Percentiles rank a stretch among this genome's conserved stretches.
These are phyloP conservation scores for Agrochola litura DNA, from an alignment of 2,888 invertebrate species.

Conservation along the genomic window DNA sequence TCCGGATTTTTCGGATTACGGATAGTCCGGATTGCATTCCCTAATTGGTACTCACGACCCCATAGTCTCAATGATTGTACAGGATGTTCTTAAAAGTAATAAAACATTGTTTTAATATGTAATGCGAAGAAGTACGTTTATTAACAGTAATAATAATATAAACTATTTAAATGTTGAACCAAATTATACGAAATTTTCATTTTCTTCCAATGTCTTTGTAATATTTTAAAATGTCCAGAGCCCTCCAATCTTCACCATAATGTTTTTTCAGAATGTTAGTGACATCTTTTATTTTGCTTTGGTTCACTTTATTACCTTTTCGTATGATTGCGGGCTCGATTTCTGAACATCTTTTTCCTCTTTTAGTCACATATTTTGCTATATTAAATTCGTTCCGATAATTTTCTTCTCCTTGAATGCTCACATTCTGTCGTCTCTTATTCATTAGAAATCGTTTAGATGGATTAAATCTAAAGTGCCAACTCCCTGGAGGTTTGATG, in stretches of 20 bases:
- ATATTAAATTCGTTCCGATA: slow-evolving; percentile 26
- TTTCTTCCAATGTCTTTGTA: slow-evolving; percentile 52
- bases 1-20: no score
- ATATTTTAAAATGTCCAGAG: slow-evolving; percentile 58
- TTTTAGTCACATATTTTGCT: slow-evolving; percentile 54
- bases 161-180: not conserved
- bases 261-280: slow-evolving; percentile 59
- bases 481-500: slow-evolving; percentile 13
- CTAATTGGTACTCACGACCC: no score
- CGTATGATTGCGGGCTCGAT: slow-evolving; percentile 44
- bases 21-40: no score
- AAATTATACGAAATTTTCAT: slow-evolving; percentile 29
- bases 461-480: slow-evolving; percentile 10
- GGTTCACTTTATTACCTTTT: slow-evolving; percentile 53
- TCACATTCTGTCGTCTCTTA: not conserved
- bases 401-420: not conserved
- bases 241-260: slow-evolving; percentile 59
- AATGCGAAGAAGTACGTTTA: slow-evolving; percentile 10
- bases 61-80: slow-evolving; percentile 13
- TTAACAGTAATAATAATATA: slow-evolving; percentile 11
- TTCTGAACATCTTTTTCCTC: slow-evolving; percentile 48
- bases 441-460: not conserved
- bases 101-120: slow-evolving; percentile 38
- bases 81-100: slow-evolving; percentile 20
- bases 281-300: slow-evolving; percentile 56